phyloP scores from a whole-genome alignment of 1,140 invertebrate species.

The Pemphigus obesinymphae region DNA sequence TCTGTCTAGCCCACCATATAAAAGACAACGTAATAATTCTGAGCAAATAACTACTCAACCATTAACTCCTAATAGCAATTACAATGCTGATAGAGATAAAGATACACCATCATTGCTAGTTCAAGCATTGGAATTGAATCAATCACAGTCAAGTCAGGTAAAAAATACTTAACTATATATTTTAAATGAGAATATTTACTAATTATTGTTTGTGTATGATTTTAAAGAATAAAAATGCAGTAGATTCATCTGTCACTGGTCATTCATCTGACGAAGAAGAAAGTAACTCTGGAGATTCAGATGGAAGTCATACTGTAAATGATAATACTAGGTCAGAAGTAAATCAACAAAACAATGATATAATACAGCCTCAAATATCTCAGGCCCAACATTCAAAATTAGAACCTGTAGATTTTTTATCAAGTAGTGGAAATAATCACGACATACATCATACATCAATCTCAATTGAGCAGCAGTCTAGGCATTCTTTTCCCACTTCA shows the following conservation, averaged over 20 bases:
- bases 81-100: slow-evolving; percentile 28
- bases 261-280: slow-evolving; percentile 71
- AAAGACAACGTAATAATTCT: slow-evolving; percentile 35
- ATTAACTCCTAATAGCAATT: slow-evolving; percentile 10
- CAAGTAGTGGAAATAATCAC: slow-evolving; percentile 27
- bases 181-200: background rate
- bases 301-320: slow-evolving; percentile 51
- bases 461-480: slow-evolving; percentile 33
- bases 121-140: slow-evolving; percentile 35
- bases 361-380: slow-evolving; percentile 31
- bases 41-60: slow-evolving; percentile 19
- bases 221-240: slow-evolving; percentile 51
- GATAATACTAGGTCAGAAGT: slow-evolving; percentile 45
- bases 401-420: slow-evolving; percentile 24
- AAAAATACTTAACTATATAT: background rate
- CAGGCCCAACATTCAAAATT: slow-evolving; percentile 27
- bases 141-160: slow-evolving; percentile 14
- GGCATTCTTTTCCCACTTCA: slow-evolving; percentile 28
- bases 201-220: slow-evolving; percentile 29
- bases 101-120: slow-evolving; percentile 23
- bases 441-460: slow-evolving; percentile 31
- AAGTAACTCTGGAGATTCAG: slow-evolving; percentile 58
- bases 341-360: slow-evolving; percentile 24
- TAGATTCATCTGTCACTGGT: slow-evolving; percentile 57
- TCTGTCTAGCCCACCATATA: slow-evolving; percentile 21